Percentiles rank a stretch among this genome's conserved stretches.
Conservation (phyloP, 2,888 invertebrate species). For the Odontothrips loti region DNA sequence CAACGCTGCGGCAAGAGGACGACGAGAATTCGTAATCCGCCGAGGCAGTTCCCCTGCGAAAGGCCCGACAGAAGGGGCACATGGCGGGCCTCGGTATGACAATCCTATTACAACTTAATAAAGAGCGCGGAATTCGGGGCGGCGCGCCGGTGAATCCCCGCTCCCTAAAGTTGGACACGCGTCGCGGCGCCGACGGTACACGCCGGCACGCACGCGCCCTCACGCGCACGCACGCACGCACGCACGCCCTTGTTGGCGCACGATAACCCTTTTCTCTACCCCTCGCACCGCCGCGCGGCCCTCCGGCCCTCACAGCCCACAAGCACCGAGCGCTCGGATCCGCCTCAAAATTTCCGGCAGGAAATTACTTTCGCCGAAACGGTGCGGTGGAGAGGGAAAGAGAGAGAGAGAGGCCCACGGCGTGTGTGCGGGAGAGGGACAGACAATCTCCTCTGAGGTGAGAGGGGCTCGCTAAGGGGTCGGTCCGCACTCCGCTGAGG, state of each 20-base stretch:
- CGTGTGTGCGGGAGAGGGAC: too few relatives aligned
- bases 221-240: too few relatives aligned
- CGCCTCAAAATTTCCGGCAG: constrained; percentile 1
- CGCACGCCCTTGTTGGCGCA: not conserved
- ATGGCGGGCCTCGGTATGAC: not conserved
- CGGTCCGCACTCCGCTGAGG: too few relatives aligned
- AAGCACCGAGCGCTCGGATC: not conserved
- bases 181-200: not conserved
- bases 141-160: not conserved
- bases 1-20: too few relatives aligned
- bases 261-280: not conserved
- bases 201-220: not conserved
- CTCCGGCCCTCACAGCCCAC: not conserved
- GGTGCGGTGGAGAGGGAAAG: not conserved
- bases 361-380: not conserved
- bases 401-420: not conserved
- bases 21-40: too few relatives aligned
- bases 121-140: not conserved
- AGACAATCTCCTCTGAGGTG: too few relatives aligned
- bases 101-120: constrained; percentile 6
- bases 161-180: not conserved
- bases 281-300: not conserved
- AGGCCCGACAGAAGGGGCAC: not conserved
- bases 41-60: too few relatives aligned
- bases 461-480: too few relatives aligned